Conservation (phyloP, 2,888 invertebrate species). For the Dryomyza anilis region DNA sequence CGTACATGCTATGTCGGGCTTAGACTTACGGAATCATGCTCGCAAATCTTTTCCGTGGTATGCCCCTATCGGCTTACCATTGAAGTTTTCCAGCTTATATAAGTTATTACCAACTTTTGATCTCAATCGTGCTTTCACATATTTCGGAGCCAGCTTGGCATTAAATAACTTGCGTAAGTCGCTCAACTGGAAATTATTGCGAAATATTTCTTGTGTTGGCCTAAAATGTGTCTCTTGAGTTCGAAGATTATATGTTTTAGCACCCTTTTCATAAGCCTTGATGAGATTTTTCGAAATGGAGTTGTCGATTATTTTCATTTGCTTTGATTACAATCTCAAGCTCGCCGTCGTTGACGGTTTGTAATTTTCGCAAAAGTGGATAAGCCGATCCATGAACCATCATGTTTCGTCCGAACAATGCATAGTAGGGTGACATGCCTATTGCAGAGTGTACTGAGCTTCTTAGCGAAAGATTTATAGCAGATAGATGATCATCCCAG, state of each 20-base stretch:
- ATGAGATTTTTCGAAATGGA: neutral
- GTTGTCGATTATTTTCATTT: neutral
- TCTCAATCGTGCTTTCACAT: neutral
- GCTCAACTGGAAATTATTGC: no score
- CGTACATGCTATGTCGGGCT: no score
- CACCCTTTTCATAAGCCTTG: neutral
- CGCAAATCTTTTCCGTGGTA: no score
- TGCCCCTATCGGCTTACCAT: no score
- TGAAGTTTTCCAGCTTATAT: neutral
- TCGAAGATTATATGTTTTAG: neutral
- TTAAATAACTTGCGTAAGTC: no score
- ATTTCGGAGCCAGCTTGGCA: conserved; percentile 9
- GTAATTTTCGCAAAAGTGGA: neutral
- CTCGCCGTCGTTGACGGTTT: conserved; percentile 4
- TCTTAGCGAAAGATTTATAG: neutral
- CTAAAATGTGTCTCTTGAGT: no score
- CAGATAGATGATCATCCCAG: conserved; percentile 1
- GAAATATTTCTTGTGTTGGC: no score
- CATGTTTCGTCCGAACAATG: conserved; percentile 12
- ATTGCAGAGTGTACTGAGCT: conserved; percentile 5
- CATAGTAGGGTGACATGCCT: conserved; percentile 13
- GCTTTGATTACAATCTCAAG: neutral
- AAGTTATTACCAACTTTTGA: neutral
- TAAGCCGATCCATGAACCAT: conserved; percentile 4
- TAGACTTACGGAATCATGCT: no score